Evolutionary conservation across 2,797 vertebrate species (phyloP), one percentile per base, ranked within the genome.

Genomic region (Eupleurogrammus muticus): DNA sequence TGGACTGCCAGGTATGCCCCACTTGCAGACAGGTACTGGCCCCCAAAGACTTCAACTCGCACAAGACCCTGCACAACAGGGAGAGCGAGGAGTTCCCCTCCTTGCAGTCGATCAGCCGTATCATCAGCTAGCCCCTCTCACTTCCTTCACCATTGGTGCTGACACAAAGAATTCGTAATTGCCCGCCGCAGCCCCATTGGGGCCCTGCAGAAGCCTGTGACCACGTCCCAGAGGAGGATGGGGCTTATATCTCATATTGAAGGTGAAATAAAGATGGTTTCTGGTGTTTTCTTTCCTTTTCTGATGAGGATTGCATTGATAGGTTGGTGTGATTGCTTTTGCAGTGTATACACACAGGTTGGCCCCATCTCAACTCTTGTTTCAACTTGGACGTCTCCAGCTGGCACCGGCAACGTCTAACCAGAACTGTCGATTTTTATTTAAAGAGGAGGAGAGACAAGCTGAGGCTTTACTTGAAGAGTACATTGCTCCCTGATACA

Each of bases 71-170:
- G 91, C 98, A 99, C 75, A 87, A 91, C 0, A 92, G 92, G 56
- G 96, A 98, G 0, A 90, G 7, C 0, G 96, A 97, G 20, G 98
- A 99, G 70, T 99, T 99, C 88, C 98, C 98, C 0, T 98, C 97
- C 56, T 85, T 99, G 66, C 97, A 99, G 85, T 96, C 97, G 1
- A 96, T 99, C 67, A 96, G 97, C 92, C 95, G 96, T 56, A 96
- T 98, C 82, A 96, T 99, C 91, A 98, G 95, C 90, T 99, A 99
- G 92, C 94, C 73, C 73, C 38, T 7, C 23, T 5, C 49, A 21
- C 61, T 62, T 47, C 4, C 5, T 70, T 76, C 73, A 65, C 73
- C 56, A 17, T 42, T 34, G 16, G 40, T 32, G 57, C 58, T 64
- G 23, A 4, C 17, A 36, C 66, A 65, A 69, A 35, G 0, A 19